Evolutionary conservation across 2,888 invertebrate genomes (phyloP), one percentile per base, ranked within the genome.

Genomic region (Platynereis dumerilii): DNA sequence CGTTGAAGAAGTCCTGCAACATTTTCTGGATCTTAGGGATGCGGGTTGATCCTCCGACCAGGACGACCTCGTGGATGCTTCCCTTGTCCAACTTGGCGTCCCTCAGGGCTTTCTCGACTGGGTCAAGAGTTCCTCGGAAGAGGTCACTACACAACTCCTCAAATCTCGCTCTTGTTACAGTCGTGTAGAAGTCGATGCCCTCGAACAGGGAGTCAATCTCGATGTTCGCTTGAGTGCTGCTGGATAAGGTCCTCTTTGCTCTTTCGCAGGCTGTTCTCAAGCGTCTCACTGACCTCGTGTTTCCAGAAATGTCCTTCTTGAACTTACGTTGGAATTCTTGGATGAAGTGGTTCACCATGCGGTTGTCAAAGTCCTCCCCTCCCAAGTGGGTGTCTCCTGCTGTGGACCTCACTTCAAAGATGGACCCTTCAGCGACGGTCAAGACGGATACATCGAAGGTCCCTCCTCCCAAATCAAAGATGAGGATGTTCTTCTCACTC

Each of bases 391-490:
- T 96, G 92, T 96, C 94, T 70, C 95, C 94, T 67, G 94, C 93
- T 20, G 94, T 96, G 12, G 95, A 91, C 78, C 93, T 94, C 56
- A 94, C 96, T 82, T 96, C 95, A 83, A 96, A 96, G 70, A 90
- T 88, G 88, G 84, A 95, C 90, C 95, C 94, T 85, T 94, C 95
- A 22, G 48, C 59, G 80, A 96, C 96, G 72, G 94, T 93, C 76
- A 96, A 87, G 78, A 96, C 92, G 67, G 95, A 95, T 39, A 96
- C 95, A 86, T 96, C 96, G 83, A 96, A 96, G 72, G 94, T 95
- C 75, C 94, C 96, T 80, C 96, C n/a, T n/a, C n/a, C n/a, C n/a
- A n/a, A n/a, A n/a, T n/a, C n/a, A n/a, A n/a, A n/a, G n/a, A n/a
- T n/a, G 44, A 88, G 83, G 0, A 88, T 87, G 75, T 88, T 86